phyloP scores from a whole-genome alignment of 2,888 invertebrate species.

The Apantesis nais region DNA sequence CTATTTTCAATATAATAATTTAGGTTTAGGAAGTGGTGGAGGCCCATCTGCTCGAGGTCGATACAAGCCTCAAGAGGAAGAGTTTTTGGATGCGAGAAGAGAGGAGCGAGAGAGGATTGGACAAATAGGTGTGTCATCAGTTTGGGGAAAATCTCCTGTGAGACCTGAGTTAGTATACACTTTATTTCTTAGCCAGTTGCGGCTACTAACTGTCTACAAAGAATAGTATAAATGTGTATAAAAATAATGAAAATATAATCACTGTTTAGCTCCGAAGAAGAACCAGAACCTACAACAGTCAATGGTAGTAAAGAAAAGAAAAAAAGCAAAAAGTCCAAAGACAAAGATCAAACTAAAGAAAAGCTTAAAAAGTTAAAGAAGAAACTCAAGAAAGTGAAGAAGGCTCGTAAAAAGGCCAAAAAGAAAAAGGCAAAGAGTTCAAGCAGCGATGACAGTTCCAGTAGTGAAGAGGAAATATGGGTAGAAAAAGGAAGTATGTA shows the following conservation, averaged over 20 bases:
- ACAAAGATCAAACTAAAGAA: constrained; percentile 80
- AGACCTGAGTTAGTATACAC: constrained; percentile 86
- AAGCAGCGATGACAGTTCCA: constrained; percentile 70
- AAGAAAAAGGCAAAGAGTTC: constrained; percentile 75
- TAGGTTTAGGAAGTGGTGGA: constrained; percentile 61
- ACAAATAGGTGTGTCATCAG: constrained; percentile 87
- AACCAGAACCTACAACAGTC: constrained; percentile 66
- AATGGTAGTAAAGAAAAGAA: constrained; percentile 76
- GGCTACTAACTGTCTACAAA: background rate
- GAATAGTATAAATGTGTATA: background rate
- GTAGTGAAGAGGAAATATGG: constrained; percentile 86
- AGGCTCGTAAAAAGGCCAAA: constrained; percentile 82
- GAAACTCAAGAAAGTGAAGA: constrained; percentile 82
- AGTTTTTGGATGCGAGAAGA: constrained; percentile 89
- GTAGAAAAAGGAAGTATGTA: constrained; percentile 87
- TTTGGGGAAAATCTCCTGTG: constrained; percentile 92
- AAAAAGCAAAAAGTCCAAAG: constrained; percentile 76
- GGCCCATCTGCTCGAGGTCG: constrained; percentile 51
- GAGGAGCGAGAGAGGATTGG: constrained; percentile 91
- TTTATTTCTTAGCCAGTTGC: constrained; percentile 28
- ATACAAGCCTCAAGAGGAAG: constrained; percentile 85
- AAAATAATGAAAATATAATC: background rate
- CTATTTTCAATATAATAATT: background rate
- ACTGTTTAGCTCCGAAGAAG: constrained; percentile 77
- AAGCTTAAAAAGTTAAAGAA: constrained; percentile 85